A percentile compares a stretch with the other conserved stretches of the same genome.
These are phyloP conservation scores for Pheosia gnoma DNA, from an alignment of 2,888 invertebrate species.

Conservation along the genomic window DNA sequence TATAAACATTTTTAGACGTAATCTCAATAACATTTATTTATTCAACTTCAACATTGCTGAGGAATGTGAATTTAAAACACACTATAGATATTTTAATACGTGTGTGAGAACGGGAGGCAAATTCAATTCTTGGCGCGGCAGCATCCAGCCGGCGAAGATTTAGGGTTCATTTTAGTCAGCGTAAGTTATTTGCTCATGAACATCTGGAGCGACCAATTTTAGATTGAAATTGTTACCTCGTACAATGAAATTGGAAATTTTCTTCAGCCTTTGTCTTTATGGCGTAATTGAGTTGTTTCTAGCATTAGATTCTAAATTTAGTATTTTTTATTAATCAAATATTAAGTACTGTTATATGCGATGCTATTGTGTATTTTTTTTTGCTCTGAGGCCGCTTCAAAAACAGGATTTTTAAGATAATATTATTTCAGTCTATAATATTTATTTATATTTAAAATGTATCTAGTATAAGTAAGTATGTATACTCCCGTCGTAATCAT, in stretches of 20 bases:
- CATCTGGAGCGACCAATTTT: slow-evolving; percentile 73
- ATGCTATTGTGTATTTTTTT: no score
- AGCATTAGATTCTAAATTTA: no score
- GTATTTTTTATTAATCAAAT: no score
- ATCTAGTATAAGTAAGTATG: no score
- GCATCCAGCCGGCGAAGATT: slow-evolving; percentile 71
- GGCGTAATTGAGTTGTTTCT: no score
- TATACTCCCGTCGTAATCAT: no score
- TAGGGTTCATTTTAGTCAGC: slow-evolving; percentile 75
- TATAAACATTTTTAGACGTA: slow-evolving; percentile 1
- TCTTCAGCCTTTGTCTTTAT: slow-evolving; percentile 36
- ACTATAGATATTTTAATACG: slow-evolving; percentile 41
- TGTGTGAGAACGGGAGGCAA: slow-evolving; percentile 60
- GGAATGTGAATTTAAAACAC: slow-evolving; percentile 41
- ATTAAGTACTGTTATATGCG: no score
- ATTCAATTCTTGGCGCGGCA: slow-evolving; percentile 76
- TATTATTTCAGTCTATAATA: no score
- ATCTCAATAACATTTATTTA: background rate
- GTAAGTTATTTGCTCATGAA: slow-evolving; percentile 78
- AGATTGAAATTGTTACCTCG: slow-evolving; percentile 69
- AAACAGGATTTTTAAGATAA: no score
- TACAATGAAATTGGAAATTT: slow-evolving; percentile 63
- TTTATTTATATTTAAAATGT: no score
- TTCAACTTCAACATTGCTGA: background rate
- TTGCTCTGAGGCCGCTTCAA: no score